A percentile compares a stretch with the other conserved stretches of the same genome.
phyloP scores from a whole-genome alignment of 2,113 vertebrate genomes.

The Andinoacara biseriatus region DNA sequence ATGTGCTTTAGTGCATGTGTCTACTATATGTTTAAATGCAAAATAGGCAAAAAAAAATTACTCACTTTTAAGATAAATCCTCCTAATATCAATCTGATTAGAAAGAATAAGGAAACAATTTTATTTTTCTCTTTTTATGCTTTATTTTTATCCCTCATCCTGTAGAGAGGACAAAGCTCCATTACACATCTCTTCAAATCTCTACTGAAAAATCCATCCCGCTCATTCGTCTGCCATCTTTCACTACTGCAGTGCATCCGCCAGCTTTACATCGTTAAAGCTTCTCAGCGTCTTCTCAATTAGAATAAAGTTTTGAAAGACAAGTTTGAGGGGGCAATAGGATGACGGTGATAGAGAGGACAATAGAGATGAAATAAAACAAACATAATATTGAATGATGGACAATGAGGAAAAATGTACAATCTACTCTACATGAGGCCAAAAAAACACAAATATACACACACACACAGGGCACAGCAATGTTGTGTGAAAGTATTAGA shows the following conservation, averaged over 20 bases:
- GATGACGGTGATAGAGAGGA: neutral
- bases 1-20: neutral
- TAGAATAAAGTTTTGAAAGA: neutral
- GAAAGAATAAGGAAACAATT: slow-evolving; percentile 6
- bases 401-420: slow-evolving; percentile 4
- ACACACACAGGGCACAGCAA: slow-evolving; percentile 23
- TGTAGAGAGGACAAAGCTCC: slow-evolving; percentile 64
- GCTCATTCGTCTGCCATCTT: slow-evolving; percentile 1
- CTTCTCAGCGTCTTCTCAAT: neutral
- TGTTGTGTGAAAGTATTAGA: neutral
- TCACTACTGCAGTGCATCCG: neutral
- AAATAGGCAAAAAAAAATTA: neutral
- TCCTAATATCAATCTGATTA: neutral
- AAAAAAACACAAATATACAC: slow-evolving; percentile 37
- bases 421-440: neutral
- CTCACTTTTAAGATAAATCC: neutral
- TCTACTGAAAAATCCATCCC: neutral
- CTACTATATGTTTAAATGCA: neutral
- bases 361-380: neutral
- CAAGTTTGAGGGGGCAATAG: neutral
- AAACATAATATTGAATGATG: neutral
- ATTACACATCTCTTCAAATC: slow-evolving; percentile 19
- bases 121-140: slow-evolving; percentile 48
- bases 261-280: neutral
- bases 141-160: slow-evolving; percentile 63